Base-by-base conservation (phyloP, 2,113 vertebrate species). In the Phycodurus eques region DNA sequence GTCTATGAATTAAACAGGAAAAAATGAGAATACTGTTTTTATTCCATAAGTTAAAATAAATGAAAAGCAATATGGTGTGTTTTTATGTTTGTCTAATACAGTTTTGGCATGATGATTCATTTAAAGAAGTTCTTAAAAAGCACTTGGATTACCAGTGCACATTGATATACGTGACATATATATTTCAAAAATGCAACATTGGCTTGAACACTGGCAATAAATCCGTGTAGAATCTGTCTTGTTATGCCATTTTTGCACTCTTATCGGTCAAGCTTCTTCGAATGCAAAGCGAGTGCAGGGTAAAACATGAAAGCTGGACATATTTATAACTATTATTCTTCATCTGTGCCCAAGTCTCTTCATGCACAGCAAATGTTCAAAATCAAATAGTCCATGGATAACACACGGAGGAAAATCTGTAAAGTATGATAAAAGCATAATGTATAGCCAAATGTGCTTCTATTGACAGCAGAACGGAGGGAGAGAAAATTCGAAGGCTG, bases 401-500 rank as follows among this genome's bases (percentile, higher is more conserved):
- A 56, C 53, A 56, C 51, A 20, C 19, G 19, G 19, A 53, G 8
- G 19, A 53, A 53, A 22, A 56, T 22, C 8, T 14, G 53, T 56
- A 56, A 5, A 39, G 35, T 39, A 39, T 39, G 6, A 56, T 56
- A 56, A 56, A 56, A 56, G 20, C 53, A n/a, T 22, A 22, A 56
- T 1, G 8, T 51, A 19, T 20, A 51, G 1, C 9, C 53, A 11
- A 54, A 10, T 54, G 22, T 22, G 53, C 53, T 54, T 54, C 20
- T 51, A 19, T 51, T 51, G 17, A 5, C 49, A 51, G 69, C 51
- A 10, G 4, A n/a, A 62, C 49, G 17, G 22, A 9, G 22, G 57
- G 68, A 54, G 42, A 59, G 31, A 47, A 62, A 78, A 70, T 64
- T 39, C 3, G 2, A 3, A 79, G 53, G 15, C 8, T 66, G 78